Conservation (phyloP, 2,113 vertebrate species). For the Mustela nigripes region DNA sequence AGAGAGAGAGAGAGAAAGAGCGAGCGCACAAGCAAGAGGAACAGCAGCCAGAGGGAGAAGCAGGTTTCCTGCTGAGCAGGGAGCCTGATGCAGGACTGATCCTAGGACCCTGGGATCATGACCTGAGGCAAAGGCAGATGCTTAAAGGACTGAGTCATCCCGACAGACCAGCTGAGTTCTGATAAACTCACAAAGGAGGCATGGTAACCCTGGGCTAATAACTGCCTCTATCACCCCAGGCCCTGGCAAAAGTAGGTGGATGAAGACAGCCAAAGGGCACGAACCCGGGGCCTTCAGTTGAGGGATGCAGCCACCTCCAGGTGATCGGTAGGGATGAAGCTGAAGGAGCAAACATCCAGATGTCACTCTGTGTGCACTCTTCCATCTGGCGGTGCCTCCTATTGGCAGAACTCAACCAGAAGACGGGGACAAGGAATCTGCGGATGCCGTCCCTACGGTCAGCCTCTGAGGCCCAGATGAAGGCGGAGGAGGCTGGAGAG, state of each 20-base stretch:
- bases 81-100: too few relatives aligned
- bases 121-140: background rate
- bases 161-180: too few relatives aligned
- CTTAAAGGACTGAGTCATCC: background rate
- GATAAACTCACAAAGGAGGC: background rate
- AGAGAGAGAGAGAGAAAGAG: too few relatives aligned
- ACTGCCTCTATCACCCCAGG: background rate
- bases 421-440: background rate
- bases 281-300: background rate
- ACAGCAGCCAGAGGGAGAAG: too few relatives aligned
- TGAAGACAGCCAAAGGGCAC: background rate
- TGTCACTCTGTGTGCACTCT: background rate
- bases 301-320: background rate
- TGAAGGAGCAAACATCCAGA: background rate
- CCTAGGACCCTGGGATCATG: background rate
- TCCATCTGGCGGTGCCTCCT: background rate
- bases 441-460: too few relatives aligned
- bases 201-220: background rate
- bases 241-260: background rate
- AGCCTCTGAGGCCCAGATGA: background rate
- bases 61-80: too few relatives aligned
- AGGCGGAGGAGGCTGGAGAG: background rate
- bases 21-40: too few relatives aligned
- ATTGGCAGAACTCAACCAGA: background rate
- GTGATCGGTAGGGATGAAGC: background rate